Conservation (phyloP, 2,113 vertebrate species). For the Shinisaurus crocodilurus region DNA sequence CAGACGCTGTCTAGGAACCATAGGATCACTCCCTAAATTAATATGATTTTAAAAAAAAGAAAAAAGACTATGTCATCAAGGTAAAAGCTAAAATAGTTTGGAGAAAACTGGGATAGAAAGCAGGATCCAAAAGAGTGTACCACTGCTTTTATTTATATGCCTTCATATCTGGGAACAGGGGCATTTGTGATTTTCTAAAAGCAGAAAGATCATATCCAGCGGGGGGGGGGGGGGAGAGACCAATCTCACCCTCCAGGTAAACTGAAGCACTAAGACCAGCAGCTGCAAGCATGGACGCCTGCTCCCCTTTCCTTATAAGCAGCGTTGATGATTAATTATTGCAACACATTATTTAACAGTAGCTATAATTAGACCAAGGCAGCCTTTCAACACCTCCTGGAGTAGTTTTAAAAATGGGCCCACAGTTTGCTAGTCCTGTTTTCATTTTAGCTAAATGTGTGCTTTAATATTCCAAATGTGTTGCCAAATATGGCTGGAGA, state of each 20-base stretch:
- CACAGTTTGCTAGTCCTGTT: slow-evolving; percentile 13
- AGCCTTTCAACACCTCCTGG: slow-evolving; percentile 32
- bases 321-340: slow-evolving; percentile 28
- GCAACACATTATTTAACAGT: slow-evolving; percentile 38
- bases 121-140: not conserved
- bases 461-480: slow-evolving; percentile 8
- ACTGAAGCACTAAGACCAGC: not conserved
- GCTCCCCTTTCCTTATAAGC: not conserved
- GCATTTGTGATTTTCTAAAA: not conserved
- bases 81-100: no score
- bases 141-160: not conserved
- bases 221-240: no score
- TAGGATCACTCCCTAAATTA: not conserved
- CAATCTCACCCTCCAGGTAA: not conserved
- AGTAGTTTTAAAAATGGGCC: slow-evolving; percentile 24
- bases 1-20: no score
- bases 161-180: not conserved
- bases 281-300: not conserved
- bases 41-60: not conserved
- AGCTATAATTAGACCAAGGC: slow-evolving; percentile 36
- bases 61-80: not conserved
- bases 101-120: not conserved
- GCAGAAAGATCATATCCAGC: not conserved
- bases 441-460: slow-evolving; percentile 23
- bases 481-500: not conserved